Conservation (phyloP, 2,113 vertebrate genomes). For the Gopherus flavomarginatus region DNA sequence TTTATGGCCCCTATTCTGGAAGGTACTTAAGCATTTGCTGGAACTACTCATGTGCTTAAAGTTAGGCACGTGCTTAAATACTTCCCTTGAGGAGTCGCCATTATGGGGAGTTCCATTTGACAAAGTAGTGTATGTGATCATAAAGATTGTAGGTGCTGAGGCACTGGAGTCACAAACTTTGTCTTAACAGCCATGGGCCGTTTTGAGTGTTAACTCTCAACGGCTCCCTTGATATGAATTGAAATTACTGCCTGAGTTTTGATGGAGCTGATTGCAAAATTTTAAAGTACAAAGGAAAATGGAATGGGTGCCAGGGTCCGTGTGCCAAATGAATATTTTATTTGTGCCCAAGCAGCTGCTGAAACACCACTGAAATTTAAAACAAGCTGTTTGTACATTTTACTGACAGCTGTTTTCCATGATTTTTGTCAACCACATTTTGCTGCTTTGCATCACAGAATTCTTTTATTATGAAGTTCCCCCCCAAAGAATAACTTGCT, state of each 20-base stretch:
- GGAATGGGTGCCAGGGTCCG: conserved; percentile 38
- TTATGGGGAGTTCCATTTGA: no score
- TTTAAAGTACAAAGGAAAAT: conserved; percentile 44
- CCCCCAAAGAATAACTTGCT: conserved; percentile 75
- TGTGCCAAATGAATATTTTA: conserved; percentile 69
- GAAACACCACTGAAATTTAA: conserved; percentile 29
- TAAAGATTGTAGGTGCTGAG: neutral
- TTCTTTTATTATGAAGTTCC: conserved; percentile 74
- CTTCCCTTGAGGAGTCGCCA: neutral
- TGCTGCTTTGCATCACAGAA: neutral
- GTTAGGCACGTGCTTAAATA: neutral
- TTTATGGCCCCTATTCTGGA: neutral
- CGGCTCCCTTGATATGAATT: neutral
- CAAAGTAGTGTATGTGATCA: neutral
- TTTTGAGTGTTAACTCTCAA: neutral
- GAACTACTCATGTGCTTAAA: neutral
- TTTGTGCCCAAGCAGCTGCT: conserved; percentile 68
- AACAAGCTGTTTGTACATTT: conserved; percentile 54
- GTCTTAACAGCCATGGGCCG: neutral
- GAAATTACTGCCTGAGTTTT: conserved; percentile 40
- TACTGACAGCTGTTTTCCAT: conserved; percentile 70
- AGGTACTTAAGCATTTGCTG: neutral
- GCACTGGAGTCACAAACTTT: neutral
- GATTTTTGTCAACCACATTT: conserved; percentile 71
- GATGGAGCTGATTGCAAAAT: conserved; percentile 51